Percentiles rank a stretch among this genome's conserved stretches.
phyloP scores from a whole-genome alignment of 1,140 invertebrate genomes.

The Lasioglossum albipes region DNA sequence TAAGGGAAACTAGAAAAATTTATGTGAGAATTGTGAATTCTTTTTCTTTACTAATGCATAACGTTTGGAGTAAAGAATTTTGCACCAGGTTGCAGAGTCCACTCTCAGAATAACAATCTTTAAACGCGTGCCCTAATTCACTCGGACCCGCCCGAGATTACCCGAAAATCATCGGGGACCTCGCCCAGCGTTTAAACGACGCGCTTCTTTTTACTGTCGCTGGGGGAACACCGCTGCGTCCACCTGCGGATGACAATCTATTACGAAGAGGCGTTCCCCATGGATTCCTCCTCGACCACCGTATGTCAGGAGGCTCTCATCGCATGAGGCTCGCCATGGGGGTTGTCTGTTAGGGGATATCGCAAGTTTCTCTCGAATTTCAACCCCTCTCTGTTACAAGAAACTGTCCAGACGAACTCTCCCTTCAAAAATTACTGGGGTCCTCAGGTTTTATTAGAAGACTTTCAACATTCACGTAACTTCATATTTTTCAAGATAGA shows the following conservation, averaged over 20 bases:
- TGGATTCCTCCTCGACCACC: slow-evolving; percentile 42
- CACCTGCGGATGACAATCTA: slow-evolving; percentile 59
- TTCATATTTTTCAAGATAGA: too few species aligned
- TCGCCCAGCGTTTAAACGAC: slow-evolving; percentile 33
- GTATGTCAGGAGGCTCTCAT: slow-evolving; percentile 17
- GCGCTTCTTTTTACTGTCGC: slow-evolving; percentile 34
- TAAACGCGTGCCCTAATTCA: slow-evolving; percentile 33
- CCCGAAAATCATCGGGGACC: slow-evolving; percentile 19
- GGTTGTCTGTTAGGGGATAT: slow-evolving; percentile 4
- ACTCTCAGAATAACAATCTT: background rate
- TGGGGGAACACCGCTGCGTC: slow-evolving; percentile 21
- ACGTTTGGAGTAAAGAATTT: too few species aligned
- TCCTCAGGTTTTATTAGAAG: background rate
- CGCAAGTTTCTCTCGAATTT: slow-evolving; percentile 10
- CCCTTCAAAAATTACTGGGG: too few species aligned
- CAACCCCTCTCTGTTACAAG: background rate
- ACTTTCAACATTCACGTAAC: too few species aligned
- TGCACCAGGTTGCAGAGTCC: too few species aligned
- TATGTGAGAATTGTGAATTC: too few species aligned
- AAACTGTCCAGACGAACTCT: background rate
- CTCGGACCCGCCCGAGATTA: slow-evolving; percentile 7
- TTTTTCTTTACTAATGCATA: too few species aligned
- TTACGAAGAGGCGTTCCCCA: slow-evolving; percentile 55
- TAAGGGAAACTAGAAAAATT: too few species aligned
- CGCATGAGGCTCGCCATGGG: background rate